A percentile compares a stretch with the other conserved stretches of the same genome.
Conservation (phyloP, 1,140 invertebrate genomes). For the Dinothrombium tinctorium region DNA sequence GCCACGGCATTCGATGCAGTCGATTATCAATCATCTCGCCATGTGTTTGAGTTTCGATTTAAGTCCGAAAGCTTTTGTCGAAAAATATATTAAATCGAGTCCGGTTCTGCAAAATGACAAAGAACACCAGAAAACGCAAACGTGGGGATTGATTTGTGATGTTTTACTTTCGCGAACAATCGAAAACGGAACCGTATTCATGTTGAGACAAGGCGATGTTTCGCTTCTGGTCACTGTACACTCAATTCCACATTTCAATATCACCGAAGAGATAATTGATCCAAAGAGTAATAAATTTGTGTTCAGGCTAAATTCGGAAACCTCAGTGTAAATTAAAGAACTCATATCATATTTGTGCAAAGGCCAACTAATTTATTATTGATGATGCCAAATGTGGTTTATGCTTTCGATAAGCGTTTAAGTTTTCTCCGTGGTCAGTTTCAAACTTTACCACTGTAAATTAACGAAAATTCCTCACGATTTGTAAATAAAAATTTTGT, state of each 20-base stretch:
- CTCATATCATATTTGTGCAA: no score
- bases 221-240: constrained; percentile 64
- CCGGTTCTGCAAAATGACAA: constrained; percentile 33
- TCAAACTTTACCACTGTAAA: no score
- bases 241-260: constrained; percentile 66
- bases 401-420: no score
- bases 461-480: no score
- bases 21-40: constrained; percentile 61
- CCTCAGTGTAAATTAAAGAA: constrained; percentile 52
- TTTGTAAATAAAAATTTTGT: no score
- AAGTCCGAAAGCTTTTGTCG: constrained; percentile 72
- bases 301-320: constrained; percentile 77
- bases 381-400: no score
- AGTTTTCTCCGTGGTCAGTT: no score
- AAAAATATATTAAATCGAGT: constrained; percentile 48
- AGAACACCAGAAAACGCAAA: constrained; percentile 29
- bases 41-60: constrained; percentile 73
- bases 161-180: constrained; percentile 56
- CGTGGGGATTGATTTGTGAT: constrained; percentile 81
- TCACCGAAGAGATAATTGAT: constrained; percentile 84
- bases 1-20: constrained; percentile 75
- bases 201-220: constrained; percentile 74
- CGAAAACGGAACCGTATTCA: constrained; percentile 51
- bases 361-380: no score
- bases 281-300: constrained; percentile 88